These are phyloP conservation scores for Agriotes lineatus DNA, from an alignment of 2,888 invertebrate genomes.

Conservation along the genomic window DNA sequence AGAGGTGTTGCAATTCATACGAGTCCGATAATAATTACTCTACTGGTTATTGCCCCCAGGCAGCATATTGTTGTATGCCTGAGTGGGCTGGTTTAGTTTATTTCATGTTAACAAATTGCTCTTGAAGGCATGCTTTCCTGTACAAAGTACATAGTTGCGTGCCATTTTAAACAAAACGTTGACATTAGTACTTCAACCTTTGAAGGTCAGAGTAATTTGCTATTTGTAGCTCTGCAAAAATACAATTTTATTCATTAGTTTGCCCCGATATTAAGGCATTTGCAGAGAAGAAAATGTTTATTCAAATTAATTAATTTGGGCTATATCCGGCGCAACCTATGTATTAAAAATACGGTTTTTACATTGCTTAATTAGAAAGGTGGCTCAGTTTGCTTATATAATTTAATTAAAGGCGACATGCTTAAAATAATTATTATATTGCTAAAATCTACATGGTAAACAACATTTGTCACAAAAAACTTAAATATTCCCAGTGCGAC, in stretches of 20 bases:
- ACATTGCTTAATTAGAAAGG: too few relatives aligned
- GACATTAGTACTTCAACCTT: conserved; percentile 13
- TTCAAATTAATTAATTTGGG: too few relatives aligned
- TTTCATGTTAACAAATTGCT: conserved; percentile 10
- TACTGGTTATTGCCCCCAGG: conserved; percentile 7
- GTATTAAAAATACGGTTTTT: too few relatives aligned
- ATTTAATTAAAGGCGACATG: too few relatives aligned
- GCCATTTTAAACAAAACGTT: conserved; percentile 11
- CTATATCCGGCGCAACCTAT: too few relatives aligned
- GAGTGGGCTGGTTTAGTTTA: conserved; percentile 4
- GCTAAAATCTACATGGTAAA: too few relatives aligned
- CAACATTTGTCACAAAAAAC: too few relatives aligned
- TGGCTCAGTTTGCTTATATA: too few relatives aligned
- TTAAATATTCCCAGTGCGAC: too few relatives aligned
- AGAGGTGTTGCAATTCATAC: not conserved
- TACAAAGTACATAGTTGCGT: conserved; percentile 1
- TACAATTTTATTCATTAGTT: not conserved
- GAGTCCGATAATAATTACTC: conserved; percentile 8
- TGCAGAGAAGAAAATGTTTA: too few relatives aligned
- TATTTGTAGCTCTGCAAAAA: not conserved
- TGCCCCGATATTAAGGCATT: too few relatives aligned
- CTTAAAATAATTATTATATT: too few relatives aligned
- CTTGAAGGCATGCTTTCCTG: not conserved
- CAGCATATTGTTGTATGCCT: not conserved
- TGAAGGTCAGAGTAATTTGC: conserved; percentile 13